These are phyloP conservation scores for Chironomus tepperi DNA, from an alignment of 1,140 invertebrate genomes.

Conservation along the genomic window DNA sequence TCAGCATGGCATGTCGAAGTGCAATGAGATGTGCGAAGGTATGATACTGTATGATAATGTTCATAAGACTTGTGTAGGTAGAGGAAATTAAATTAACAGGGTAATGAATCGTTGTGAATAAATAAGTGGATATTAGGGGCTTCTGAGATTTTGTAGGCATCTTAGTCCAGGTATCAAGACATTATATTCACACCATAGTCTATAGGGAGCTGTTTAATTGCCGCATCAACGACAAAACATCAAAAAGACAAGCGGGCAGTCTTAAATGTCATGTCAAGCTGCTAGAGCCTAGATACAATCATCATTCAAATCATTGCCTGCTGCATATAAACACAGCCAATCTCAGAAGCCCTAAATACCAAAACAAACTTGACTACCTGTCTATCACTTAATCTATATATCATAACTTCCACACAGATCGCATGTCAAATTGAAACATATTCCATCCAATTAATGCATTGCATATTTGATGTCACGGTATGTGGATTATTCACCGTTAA, in stretches of 20 bases:
- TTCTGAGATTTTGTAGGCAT: too few relatives aligned
- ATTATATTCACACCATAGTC: too few relatives aligned
- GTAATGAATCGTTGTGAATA: background rate
- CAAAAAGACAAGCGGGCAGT: too few relatives aligned
- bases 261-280: background rate
- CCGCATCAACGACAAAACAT: too few relatives aligned
- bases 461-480: background rate
- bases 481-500: background rate
- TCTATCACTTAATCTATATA: background rate
- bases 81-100: too few relatives aligned
- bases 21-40: background rate
- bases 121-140: background rate
- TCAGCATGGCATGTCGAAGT: background rate
- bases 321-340: too few relatives aligned
- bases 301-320: too few relatives aligned
- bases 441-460: conserved; percentile 7
- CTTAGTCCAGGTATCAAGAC: too few relatives aligned
- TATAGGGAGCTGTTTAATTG: too few relatives aligned
- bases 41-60: background rate
- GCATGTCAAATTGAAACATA: background rate
- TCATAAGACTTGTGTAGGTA: too few relatives aligned
- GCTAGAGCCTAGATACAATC: too few relatives aligned
- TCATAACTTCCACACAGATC: background rate
- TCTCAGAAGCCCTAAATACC: too few relatives aligned
- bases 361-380: background rate